Evolutionary conservation across 2,888 invertebrate genomes (phyloP).

Genomic region (Margaritifera margaritifera): DNA sequence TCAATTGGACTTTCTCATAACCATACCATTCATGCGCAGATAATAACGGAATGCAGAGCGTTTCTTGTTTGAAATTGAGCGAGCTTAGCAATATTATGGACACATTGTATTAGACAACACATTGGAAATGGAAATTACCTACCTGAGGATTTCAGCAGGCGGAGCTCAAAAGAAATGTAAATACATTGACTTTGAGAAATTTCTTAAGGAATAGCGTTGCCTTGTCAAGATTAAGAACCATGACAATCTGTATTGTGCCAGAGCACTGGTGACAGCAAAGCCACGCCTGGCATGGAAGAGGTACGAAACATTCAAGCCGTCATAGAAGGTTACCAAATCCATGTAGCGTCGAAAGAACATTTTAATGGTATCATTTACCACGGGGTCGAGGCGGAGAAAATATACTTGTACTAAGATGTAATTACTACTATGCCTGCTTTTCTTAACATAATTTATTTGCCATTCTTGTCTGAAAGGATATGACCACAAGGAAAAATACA

Average conservation of each 20-base stretch:
- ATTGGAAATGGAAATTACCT: conserved; percentile 21
- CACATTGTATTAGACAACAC: conserved; percentile 24
- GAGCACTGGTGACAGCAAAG: conserved; percentile 31
- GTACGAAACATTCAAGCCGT: too few species aligned
- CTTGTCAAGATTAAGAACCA: conserved; percentile 28
- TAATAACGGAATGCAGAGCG: conserved; percentile 10
- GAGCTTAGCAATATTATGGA: conserved; percentile 18
- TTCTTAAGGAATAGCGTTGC: conserved; percentile 19
- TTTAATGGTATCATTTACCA: too few species aligned
- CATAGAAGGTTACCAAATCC: too few species aligned
- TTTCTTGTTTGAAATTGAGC: conserved; percentile 18
- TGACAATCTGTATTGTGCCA: conserved; percentile 28
- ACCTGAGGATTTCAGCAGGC: conserved; percentile 22
- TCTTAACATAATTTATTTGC: too few species aligned
- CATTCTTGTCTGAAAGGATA: too few species aligned
- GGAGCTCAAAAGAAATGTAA: conserved; percentile 14
- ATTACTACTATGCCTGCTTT: too few species aligned
- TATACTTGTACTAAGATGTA: too few species aligned
- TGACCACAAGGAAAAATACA: too few species aligned
- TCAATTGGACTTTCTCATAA: too few species aligned
- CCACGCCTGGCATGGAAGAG: conserved; percentile 27
- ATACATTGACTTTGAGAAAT: conserved; percentile 21
- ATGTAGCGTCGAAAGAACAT: too few species aligned
- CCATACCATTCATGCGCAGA: too few species aligned
- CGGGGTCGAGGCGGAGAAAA: too few species aligned